Evolutionary conservation across 2,797 vertebrate species (phyloP).

Genomic region (Cynopterus sphinx): DNA sequence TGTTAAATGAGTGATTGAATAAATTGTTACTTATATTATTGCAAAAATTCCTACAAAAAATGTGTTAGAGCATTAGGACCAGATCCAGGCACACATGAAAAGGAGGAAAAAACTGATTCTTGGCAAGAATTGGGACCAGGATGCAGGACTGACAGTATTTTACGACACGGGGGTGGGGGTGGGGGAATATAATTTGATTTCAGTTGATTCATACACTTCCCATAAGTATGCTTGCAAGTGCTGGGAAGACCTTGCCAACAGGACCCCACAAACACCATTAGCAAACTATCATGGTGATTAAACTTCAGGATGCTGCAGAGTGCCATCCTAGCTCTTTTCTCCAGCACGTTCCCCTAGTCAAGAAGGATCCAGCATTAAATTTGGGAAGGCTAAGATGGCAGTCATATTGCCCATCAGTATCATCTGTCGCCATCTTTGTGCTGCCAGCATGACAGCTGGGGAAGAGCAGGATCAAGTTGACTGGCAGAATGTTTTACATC

Average conservation of each 20-base stretch:
- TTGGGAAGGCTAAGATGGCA: conserved; percentile 55
- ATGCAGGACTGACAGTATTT: not conserved
- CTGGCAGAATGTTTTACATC: conserved; percentile 80
- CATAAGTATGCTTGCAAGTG: not conserved
- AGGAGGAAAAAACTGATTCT: not conserved
- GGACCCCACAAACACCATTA: not conserved
- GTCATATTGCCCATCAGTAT: conserved; percentile 66
- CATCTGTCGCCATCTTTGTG: conserved; percentile 67
- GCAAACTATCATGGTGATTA: not conserved
- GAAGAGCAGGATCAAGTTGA: conserved; percentile 76
- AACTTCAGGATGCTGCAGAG: fast-evolving
- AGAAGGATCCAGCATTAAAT: conserved; percentile 58
- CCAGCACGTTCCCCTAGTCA: fast-evolving
- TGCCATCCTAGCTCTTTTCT: not conserved
- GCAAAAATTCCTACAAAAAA: not conserved
- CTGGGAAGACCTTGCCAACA: not conserved
- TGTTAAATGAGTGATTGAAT: not conserved
- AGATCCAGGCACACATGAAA: not conserved
- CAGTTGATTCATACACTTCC: not conserved
- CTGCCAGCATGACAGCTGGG: conserved; percentile 78
- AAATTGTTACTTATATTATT: not conserved
- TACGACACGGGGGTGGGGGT: not conserved
- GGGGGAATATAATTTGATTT: not conserved
- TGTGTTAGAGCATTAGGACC: not conserved
- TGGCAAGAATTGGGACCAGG: not conserved